These are phyloP conservation scores for Nestor notabilis DNA, from an alignment of 2,113 vertebrate species.

Conservation along the genomic window DNA sequence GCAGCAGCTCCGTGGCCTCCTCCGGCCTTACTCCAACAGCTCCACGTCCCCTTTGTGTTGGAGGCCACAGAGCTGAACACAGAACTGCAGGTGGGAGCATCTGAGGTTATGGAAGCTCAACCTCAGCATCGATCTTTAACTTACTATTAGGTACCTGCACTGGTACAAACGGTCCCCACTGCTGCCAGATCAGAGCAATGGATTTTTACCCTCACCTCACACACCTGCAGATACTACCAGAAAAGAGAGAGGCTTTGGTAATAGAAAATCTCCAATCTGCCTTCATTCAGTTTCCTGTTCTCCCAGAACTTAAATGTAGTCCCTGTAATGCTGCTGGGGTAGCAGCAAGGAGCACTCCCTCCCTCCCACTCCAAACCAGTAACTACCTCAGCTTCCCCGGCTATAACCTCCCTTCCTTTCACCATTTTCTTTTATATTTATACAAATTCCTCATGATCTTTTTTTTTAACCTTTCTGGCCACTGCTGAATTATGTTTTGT, in stretches of 20 bases:
- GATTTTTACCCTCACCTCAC: not conserved
- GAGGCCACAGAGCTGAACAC: not conserved
- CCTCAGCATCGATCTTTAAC: not conserved
- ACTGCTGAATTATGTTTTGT: not conserved
- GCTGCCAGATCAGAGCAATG: not conserved
- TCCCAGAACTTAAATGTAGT: not conserved
- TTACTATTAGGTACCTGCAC: not conserved
- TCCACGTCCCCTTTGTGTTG: not conserved
- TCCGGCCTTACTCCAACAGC: not conserved
- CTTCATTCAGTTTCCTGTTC: not conserved
- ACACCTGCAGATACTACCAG: not conserved
- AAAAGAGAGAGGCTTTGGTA: not conserved
- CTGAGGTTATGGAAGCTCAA: not conserved
- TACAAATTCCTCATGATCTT: not conserved
- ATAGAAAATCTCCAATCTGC: not conserved
- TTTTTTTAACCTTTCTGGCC: not conserved
- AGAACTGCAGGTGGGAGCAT: not conserved
- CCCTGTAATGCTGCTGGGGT: not conserved
- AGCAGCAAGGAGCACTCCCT: not conserved
- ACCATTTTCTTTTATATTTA: not conserved
- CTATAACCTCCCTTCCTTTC: not conserved
- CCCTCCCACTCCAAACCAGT: not conserved
- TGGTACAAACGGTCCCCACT: not conserved
- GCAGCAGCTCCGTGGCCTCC: not conserved
- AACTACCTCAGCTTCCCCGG: not conserved